Evolutionary conservation across 2,797 vertebrate species (phyloP), one percentile per base, ranked within the genome.

Genomic region (Kryptolebias ocellatus): DNA sequence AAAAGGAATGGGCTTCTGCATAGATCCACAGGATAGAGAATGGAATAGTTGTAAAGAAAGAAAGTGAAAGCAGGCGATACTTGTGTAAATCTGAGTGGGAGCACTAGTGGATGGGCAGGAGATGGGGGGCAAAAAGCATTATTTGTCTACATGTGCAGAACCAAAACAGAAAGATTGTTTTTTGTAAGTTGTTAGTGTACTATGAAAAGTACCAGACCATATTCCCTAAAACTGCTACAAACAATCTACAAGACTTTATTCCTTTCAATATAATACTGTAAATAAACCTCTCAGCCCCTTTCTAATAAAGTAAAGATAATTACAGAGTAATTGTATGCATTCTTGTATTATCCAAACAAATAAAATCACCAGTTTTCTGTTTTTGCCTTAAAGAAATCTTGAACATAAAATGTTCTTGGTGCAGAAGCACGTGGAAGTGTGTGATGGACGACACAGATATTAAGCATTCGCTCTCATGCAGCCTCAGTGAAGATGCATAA

Each of bases 1-100:
- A 34, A 60, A 83, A 76, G 81, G 77, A 90, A 93, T 92, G 91
- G 83, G 87, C 88, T 93, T 93, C 94, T 95, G 93, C 92, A 95
- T 94, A 95, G 93, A 94, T 96, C 88, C 93, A 92, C 89, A 84
- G 89, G 89, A 94, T 90, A 93, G 92, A 89, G 80, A 92, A 89
- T 88, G 64, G 90, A 92, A 89, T 85, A 81, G 87, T 83, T 60
- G 72, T 85, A 87, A 90, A 82, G 80, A 89, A 78, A 88, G 76
- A 90, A 72, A 84, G 74, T 80, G 59, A 79, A 69, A 81, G 74
- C 67, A 76, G 71, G 79, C 15, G 61, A 72, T 61, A 68, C 70
- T 54, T 64, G 78, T 78, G 74, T 77, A 78, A 49, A 79, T 81
- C 76, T 76, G 70, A 72, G 59, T 70, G 62, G 82, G 57, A 12